phyloP scores from a whole-genome alignment of 2,113 vertebrate species.

The Uria aalge region DNA sequence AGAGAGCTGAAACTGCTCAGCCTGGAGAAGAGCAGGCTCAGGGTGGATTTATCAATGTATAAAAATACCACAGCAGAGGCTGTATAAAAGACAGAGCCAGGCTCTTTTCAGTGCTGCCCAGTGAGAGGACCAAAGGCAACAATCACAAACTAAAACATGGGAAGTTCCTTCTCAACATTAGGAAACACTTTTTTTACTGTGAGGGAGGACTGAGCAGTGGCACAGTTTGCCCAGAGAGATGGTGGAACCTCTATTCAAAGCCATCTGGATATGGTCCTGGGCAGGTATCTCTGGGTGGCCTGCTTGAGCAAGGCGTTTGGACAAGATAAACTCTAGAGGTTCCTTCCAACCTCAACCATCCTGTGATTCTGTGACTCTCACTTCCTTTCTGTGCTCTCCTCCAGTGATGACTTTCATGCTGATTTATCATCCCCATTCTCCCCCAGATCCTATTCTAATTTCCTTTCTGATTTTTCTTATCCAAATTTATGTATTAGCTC shows the following conservation, averaged over 20 bases:
- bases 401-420: not conserved
- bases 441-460: not conserved
- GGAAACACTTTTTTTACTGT: not conserved
- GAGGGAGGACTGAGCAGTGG: not conserved
- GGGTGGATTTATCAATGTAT: not conserved
- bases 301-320: not conserved
- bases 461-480: not conserved
- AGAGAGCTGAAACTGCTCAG: not conserved
- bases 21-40: not conserved
- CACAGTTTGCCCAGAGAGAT: not conserved
- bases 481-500: not conserved
- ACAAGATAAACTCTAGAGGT: not conserved
- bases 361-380: not conserved
- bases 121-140: not conserved
- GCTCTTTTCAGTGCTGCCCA: not conserved
- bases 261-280: not conserved
- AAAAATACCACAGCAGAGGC: fast-evolving
- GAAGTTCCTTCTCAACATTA: not conserved
- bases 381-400: not conserved
- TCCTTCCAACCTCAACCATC: not conserved
- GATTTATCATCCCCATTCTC: not conserved
- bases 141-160: not conserved
- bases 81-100: not conserved
- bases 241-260: not conserved
- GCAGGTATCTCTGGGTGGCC: not conserved